Conservation (phyloP, 2,113 vertebrate genomes). For the Thryonomys swinderianus region DNA sequence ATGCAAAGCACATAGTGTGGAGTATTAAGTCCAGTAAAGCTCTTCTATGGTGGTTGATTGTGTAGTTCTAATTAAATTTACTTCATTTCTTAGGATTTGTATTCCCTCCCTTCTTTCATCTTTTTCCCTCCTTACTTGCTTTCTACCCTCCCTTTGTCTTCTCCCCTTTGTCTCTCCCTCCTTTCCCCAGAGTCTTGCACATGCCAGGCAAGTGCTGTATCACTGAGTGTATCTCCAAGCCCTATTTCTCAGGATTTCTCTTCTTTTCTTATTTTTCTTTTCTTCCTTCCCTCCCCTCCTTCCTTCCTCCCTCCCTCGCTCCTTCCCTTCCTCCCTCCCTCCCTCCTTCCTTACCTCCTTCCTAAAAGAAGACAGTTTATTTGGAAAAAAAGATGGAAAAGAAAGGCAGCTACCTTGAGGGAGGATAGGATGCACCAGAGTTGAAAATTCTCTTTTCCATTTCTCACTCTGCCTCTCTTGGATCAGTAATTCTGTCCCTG, state of each 20-base stretch:
- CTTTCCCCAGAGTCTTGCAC: background rate
- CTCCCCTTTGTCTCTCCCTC: background rate
- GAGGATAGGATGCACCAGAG: background rate
- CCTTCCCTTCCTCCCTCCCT: no score
- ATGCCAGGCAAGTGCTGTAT: background rate
- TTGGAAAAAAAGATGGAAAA: background rate
- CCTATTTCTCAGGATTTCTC: background rate
- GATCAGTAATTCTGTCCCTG: background rate
- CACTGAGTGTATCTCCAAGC: background rate
- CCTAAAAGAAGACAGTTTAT: background rate
- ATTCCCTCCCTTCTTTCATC: background rate
- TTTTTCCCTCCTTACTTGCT: background rate
- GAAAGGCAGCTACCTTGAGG: background rate
- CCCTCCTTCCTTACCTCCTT: no score
- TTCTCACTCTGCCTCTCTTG: background rate
- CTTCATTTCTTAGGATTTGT: background rate
- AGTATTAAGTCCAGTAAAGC: background rate
- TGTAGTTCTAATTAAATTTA: background rate
- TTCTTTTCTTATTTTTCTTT: slow-evolving; percentile 2
- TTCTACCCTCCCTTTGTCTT: background rate
- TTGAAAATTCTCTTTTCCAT: background rate
- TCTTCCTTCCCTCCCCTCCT: background rate
- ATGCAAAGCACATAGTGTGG: background rate
- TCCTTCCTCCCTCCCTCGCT: no score
- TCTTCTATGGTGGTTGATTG: background rate